These are phyloP conservation scores for Porphyrio hochstetteri DNA, from an alignment of 2,113 vertebrate genomes.

Conservation along the genomic window DNA sequence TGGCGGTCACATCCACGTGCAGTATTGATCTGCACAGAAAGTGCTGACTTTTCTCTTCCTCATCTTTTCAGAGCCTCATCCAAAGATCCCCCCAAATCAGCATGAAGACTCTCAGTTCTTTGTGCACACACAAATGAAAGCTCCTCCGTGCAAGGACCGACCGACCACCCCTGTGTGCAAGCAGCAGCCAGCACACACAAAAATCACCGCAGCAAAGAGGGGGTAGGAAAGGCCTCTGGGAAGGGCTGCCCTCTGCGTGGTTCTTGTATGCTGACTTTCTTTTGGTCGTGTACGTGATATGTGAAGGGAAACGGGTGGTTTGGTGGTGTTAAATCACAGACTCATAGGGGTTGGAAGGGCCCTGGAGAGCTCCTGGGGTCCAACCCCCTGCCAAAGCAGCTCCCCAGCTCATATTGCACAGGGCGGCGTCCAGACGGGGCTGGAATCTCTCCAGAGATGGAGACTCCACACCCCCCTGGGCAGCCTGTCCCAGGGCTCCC, in stretches of 20 bases:
- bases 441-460: no score
- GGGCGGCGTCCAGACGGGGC: no score
- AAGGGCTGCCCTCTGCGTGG: background rate
- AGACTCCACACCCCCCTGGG: no score
- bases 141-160: background rate
- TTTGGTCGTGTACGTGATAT: background rate
- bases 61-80: background rate
- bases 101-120: background rate
- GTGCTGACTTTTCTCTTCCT: conserved; percentile 43
- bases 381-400: no score
- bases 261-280: background rate
- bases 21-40: conserved; percentile 61
- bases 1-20: conserved; percentile 54
- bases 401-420: no score
- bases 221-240: background rate
- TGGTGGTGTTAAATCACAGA: no score
- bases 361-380: no score
- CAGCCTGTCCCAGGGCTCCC: no score
- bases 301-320: no score
- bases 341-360: no score
- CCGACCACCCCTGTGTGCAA: background rate
- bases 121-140: background rate
- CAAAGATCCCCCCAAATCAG: background rate
- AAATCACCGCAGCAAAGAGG: background rate
- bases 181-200: background rate